Percentiles rank a stretch among this genome's conserved stretches.
Conservation (phyloP, 1,140 invertebrate species). For the Aphelinus atriplicis region DNA sequence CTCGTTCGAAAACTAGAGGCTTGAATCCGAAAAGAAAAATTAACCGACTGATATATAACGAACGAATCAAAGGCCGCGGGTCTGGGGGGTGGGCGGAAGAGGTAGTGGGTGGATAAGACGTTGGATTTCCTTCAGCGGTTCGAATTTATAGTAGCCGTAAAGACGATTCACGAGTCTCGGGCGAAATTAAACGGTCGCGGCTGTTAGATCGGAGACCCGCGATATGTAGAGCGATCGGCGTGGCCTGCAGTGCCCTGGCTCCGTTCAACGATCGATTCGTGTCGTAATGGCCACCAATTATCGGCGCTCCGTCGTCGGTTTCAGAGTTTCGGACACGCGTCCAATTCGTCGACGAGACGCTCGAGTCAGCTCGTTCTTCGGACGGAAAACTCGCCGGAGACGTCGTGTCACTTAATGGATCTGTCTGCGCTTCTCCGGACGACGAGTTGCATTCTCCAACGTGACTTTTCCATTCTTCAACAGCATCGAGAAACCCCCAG, state of each 20-base stretch:
- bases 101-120: neutral
- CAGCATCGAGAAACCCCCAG: too few relatives aligned
- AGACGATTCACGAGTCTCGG: conserved; percentile 23
- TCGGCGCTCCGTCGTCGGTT: conserved; percentile 12
- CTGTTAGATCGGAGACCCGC: neutral
- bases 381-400: too few relatives aligned
- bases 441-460: too few relatives aligned
- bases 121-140: neutral
- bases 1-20: too few relatives aligned
- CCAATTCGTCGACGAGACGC: too few relatives aligned
- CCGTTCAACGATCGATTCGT: conserved; percentile 17
- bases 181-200: conserved; percentile 18
- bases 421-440: too few relatives aligned
- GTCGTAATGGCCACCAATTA: conserved; percentile 34
- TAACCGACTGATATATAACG: too few relatives aligned
- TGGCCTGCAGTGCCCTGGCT: neutral
- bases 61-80: neutral
- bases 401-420: too few relatives aligned
- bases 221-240: conserved; percentile 25
- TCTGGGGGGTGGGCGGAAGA: too few relatives aligned
- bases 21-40: too few relatives aligned
- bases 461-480: too few relatives aligned
- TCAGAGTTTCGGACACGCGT: neutral
- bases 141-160: conserved; percentile 26
- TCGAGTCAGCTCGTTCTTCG: too few relatives aligned